Percentiles rank a stretch among this genome's conserved stretches.
Conservation (phyloP, 2,888 invertebrate species). For the Melanostoma scalare region DNA sequence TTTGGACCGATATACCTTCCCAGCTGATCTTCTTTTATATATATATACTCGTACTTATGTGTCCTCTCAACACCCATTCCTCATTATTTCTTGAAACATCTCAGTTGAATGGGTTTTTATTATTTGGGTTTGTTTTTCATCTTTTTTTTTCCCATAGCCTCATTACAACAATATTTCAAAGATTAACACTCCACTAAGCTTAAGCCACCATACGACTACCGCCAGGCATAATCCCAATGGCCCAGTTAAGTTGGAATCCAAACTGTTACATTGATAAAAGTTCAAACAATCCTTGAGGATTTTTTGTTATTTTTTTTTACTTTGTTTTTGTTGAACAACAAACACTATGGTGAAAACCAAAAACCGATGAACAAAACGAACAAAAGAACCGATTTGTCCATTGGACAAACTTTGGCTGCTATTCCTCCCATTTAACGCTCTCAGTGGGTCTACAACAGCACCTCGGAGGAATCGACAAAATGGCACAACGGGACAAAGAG, state of each 20-base stretch:
- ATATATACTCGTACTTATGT: background rate
- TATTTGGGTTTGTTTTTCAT: constrained; percentile 9
- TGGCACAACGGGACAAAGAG: constrained; percentile 16
- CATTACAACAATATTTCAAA: constrained; percentile 39
- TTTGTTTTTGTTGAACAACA: constrained; percentile 4
- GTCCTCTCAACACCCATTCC: constrained; percentile 13
- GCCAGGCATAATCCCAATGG: constrained; percentile 8
- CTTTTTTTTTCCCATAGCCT: constrained; percentile 14
- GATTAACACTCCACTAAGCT: constrained; percentile 44
- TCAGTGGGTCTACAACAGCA: constrained; percentile 10
- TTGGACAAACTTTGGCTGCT: constrained; percentile 42
- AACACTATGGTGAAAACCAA: constrained; percentile 5
- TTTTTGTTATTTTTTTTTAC: background rate
- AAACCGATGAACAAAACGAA: constrained; percentile 14
- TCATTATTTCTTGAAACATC: constrained; percentile 43
- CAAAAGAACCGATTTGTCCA: constrained; percentile 48
- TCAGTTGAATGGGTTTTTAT: constrained; percentile 28
- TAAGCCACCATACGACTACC: background rate
- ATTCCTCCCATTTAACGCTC: constrained; percentile 20
- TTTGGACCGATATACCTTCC: too few species aligned
- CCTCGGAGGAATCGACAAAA: background rate
- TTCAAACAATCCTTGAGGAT: constrained; percentile 28
- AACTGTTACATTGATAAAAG: constrained; percentile 55
- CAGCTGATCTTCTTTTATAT: too few species aligned
- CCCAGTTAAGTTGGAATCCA: constrained; percentile 34